phyloP scores from a whole-genome alignment of 2,888 invertebrate species.

The Nymphalis c-album region DNA sequence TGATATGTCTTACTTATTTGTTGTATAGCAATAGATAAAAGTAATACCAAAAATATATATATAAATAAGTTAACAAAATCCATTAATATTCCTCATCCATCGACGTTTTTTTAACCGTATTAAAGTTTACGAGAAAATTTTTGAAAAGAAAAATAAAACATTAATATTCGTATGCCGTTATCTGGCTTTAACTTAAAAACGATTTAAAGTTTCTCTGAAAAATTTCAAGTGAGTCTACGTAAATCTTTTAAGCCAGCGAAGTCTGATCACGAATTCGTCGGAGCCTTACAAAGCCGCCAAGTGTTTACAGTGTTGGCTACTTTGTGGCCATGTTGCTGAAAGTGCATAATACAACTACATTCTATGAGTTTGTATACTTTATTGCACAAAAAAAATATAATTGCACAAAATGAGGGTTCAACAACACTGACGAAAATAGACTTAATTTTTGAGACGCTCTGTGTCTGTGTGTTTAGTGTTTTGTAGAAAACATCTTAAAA shows the following conservation, averaged over 20 bases:
- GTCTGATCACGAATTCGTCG: constrained; percentile 25
- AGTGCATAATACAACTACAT: neutral
- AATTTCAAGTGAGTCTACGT: constrained; percentile 23
- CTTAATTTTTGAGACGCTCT: too few species aligned
- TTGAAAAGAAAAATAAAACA: constrained; percentile 10
- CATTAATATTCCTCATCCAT: neutral
- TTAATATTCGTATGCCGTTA: constrained; percentile 24
- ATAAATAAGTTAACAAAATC: neutral
- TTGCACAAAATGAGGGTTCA: too few species aligned
- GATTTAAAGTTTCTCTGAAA: constrained; percentile 33
- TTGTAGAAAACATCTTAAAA: too few species aligned
- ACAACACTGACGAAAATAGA: too few species aligned
- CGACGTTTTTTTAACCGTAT: neutral
- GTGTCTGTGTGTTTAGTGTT: too few species aligned
- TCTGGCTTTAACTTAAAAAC: constrained; percentile 26
- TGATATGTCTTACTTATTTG: too few species aligned
- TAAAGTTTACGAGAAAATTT: neutral
- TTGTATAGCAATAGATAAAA: too few species aligned
- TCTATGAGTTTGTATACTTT: neutral
- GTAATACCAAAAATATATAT: too few species aligned
- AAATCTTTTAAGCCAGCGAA: constrained; percentile 24
- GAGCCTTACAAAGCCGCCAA: constrained; percentile 13
- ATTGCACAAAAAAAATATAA: too few species aligned
- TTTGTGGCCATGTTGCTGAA: constrained; percentile 2
- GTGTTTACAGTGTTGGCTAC: constrained; percentile 16